A percentile compares a stretch with the other conserved stretches of the same genome.
These are phyloP conservation scores for Pristionchus entomophagus DNA, from an alignment of 2,888 invertebrate genomes.

Conservation along the genomic window DNA sequence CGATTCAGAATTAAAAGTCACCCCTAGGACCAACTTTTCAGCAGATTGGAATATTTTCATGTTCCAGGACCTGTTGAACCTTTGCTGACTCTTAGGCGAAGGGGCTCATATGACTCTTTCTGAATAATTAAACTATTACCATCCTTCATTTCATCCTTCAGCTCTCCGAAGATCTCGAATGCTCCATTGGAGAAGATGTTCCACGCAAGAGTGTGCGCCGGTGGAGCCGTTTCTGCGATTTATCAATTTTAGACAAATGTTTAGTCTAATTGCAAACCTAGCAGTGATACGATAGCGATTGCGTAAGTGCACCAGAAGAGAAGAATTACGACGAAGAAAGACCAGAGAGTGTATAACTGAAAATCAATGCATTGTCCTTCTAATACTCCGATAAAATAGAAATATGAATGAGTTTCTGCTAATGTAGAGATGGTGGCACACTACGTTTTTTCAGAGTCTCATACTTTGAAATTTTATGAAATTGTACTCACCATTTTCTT, in stretches of 20 bases:
- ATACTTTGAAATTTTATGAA: neutral
- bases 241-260: neutral
- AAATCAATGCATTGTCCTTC: too few species aligned
- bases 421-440: neutral
- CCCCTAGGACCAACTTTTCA: too few species aligned
- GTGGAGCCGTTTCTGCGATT: neutral
- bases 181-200: conserved; percentile 60
- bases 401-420: too few species aligned
- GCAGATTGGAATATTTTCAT: too few species aligned
- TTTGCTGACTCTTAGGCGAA: too few species aligned
- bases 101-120: too few species aligned
- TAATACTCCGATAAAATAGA: too few species aligned
- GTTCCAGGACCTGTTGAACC: too few species aligned
- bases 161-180: conserved; percentile 64
- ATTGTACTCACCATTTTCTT: conserved; percentile 44
- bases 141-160: conserved; percentile 57
- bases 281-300: conserved; percentile 60
- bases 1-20: too few species aligned
- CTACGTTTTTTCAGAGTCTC: neutral
- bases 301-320: conserved; percentile 63
- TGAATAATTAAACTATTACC: conserved; percentile 32
- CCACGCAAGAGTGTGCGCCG: conserved; percentile 57
- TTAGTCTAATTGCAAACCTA: conserved; percentile 36
- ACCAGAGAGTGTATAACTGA: conserved; percentile 58
- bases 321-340: conserved; percentile 61